Conservation (phyloP, 35 echinoderm and acorn worm genomes). For the Lytechinus pictus region DNA sequence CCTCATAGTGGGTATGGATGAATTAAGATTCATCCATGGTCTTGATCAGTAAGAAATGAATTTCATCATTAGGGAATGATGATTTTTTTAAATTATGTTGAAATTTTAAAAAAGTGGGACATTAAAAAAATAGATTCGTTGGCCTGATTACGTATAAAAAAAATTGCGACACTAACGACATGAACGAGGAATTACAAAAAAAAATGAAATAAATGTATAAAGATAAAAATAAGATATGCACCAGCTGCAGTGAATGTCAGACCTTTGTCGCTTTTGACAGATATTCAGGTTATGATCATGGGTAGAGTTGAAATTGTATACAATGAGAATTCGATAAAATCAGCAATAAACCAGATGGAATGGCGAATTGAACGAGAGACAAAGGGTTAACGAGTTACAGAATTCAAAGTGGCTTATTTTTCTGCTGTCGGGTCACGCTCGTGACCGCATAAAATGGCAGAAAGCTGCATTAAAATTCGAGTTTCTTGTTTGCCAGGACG, state of each 20-base stretch:
- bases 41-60: too few species aligned
- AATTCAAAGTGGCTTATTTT: slow-evolving; percentile 20
- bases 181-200: too few species aligned
- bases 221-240: neutral
- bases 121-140: neutral
- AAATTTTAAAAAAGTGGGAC: too few species aligned
- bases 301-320: neutral
- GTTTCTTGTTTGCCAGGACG: neutral
- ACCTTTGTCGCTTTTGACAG: neutral
- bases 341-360: neutral
- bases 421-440: slow-evolving; percentile 31
- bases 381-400: neutral
- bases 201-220: neutral
- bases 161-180: neutral
- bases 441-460: slow-evolving; percentile 17
- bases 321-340: neutral
- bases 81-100: too few species aligned
- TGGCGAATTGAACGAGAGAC: neutral
- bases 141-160: neutral
- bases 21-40: too few species aligned
- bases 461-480: slow-evolving; percentile 29
- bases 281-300: neutral
- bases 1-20: too few species aligned
- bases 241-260: neutral
- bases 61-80: too few species aligned